Evolutionary conservation across 2,888 invertebrate genomes (phyloP), one percentile per base, ranked within the genome.

Genomic region (Muscina levida): DNA sequence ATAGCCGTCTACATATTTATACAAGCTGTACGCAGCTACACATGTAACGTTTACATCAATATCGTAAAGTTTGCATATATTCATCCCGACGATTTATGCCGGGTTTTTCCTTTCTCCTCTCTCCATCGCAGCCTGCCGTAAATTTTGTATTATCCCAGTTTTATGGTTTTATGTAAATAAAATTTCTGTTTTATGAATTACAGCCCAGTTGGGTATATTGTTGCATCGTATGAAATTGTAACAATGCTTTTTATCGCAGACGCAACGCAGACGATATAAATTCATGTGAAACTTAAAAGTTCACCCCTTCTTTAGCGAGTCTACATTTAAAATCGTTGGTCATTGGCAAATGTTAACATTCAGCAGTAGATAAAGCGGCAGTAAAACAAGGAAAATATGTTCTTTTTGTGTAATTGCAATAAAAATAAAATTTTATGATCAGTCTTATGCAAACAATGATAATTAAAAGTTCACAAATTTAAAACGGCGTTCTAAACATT

Each of bases 141-240:
- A 68, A 68, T 68, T n/a, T 53, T 62, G 13, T 24, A 68, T 68
- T 68, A 56, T 56, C 42, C 42, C 53, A 39, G 22, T 68, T 59
- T 68, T 68, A 56, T 68, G 31, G 53, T 56, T 68, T 68, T 56
- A 68, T 67, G 67, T 39, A 67, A 67, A 51, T 51, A 67, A 19
- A 53, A 39, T 22, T 68, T n/a, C 2, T 8, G 15, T 51, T 51
- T 67, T 48, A 48, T 26, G 31, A 66, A 24, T 65, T 67, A 48
- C 46, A 26, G 5, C 22, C 53, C 53, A 15, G 65, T 24, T 24
- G 15, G n/a, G n/a, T n/a, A n/a, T n/a, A n/a, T n/a, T n/a, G 22
- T n/a, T 46, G 6, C 24, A n/a, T 10, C 11, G 2, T 5, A 65
- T 26, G 13, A 39, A 15, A 24, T 8, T 4, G 53, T 22, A 24